A percentile compares a stretch with the other conserved stretches of the same genome.
Evolutionary conservation across 2,797 vertebrate species (phyloP).

Genomic region (Glyptemys insculpta): DNA sequence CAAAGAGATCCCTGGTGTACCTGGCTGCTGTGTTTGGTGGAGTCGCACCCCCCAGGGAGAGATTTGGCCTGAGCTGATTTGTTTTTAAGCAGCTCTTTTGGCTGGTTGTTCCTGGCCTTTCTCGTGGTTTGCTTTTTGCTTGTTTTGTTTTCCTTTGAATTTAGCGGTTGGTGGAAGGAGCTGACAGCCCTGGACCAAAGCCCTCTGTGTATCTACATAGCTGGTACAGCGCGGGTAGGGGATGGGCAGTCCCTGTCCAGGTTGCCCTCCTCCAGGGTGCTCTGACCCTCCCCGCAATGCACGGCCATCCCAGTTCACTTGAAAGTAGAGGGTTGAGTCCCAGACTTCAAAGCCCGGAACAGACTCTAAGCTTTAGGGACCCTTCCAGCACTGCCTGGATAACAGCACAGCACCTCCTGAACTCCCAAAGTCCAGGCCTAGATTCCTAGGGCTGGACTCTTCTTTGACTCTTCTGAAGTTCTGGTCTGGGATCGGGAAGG

Average conservation of each 20-base stretch:
- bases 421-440: not conserved
- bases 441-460: not conserved
- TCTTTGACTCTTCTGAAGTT: not conserved
- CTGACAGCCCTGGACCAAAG: not conserved
- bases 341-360: not conserved
- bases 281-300: not conserved
- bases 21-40: not conserved
- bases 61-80: not conserved
- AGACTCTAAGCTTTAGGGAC: not conserved
- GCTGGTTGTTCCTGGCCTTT: not conserved
- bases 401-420: not conserved
- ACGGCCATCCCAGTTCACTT: not conserved
- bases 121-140: not conserved
- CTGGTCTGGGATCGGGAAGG: not conserved
- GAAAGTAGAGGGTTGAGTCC: not conserved
- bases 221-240: too few relatives aligned
- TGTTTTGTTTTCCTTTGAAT: not conserved
- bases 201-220: rapidly evolving
- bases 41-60: not conserved
- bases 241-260: not conserved
- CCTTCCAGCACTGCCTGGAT: not conserved
- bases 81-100: not conserved
- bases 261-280: not conserved
- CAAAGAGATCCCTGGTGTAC: not conserved
- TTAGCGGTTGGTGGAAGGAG: not conserved